Evolutionary conservation across 2,888 invertebrate genomes (phyloP).

Genomic region (Cataglyphis livida): DNA sequence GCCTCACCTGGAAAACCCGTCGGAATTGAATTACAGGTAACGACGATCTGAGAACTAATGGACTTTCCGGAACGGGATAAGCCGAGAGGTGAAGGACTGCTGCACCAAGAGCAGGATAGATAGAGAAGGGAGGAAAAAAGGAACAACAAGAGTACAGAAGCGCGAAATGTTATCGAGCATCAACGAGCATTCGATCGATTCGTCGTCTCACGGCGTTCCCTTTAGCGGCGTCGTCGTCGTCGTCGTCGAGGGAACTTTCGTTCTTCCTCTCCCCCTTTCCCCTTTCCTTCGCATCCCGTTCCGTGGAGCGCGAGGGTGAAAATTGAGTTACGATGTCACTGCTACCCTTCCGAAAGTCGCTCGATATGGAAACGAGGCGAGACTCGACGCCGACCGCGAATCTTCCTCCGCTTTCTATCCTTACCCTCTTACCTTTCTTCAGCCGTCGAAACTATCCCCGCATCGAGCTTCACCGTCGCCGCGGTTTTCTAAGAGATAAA

Average conservation of each 20-base stretch:
- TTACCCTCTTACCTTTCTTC: background rate
- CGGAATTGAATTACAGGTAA: constrained; percentile 73
- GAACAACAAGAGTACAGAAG: constrained; percentile 43
- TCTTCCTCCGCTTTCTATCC: constrained; percentile 28
- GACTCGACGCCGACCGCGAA: constrained; percentile 61
- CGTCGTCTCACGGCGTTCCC: constrained; percentile 58
- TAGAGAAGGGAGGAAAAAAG: constrained; percentile 20
- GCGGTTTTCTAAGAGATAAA: constrained; percentile 41
- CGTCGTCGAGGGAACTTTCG: constrained; percentile 60
- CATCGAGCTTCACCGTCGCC: constrained; percentile 45
- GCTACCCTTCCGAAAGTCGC: constrained; percentile 67
- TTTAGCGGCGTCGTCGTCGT: constrained; percentile 23
- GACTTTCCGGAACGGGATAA: constrained; percentile 63
- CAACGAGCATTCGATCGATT: constrained; percentile 62
- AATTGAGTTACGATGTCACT: constrained; percentile 73
- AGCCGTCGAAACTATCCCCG: background rate
- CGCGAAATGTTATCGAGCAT: constrained; percentile 68
- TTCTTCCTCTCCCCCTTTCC: constrained; percentile 40
- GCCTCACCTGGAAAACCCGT: constrained; percentile 50
- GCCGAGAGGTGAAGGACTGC: constrained; percentile 31
- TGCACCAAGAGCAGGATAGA: background rate
- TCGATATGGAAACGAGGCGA: constrained; percentile 73
- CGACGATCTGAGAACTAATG: constrained; percentile 74
- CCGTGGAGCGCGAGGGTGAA: constrained; percentile 54
- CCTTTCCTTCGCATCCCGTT: constrained; percentile 37